phyloP scores from a whole-genome alignment of 2,797 vertebrate genomes.

The Jordanella pulchra region DNA sequence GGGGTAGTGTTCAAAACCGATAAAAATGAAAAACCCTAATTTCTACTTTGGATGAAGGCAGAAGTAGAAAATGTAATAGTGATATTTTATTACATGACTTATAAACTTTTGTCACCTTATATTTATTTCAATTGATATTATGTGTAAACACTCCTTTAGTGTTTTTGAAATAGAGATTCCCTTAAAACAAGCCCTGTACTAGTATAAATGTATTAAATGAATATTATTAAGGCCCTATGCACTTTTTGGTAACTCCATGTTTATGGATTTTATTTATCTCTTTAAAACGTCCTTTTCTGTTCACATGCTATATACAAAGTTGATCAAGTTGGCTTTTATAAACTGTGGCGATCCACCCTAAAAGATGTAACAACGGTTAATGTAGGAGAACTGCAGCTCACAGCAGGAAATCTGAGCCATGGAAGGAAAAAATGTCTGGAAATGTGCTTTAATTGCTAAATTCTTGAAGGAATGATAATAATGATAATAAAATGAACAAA shows the following conservation, averaged over 20 bases:
- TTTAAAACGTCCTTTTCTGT: not conserved
- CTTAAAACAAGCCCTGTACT: not conserved
- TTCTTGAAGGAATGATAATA: too few relatives aligned
- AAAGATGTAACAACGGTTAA: not conserved
- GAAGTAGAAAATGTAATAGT: not conserved
- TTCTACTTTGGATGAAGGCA: not conserved
- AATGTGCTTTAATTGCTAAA: not conserved
- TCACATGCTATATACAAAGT: not conserved
- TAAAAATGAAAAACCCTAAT: not conserved
- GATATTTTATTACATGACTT: not conserved
- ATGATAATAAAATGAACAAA: not conserved
- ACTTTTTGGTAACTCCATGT: slow-evolving; percentile 26
- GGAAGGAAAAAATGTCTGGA: not conserved
- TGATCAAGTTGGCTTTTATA: not conserved
- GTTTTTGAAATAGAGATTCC: not conserved
- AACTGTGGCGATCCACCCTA: not conserved
- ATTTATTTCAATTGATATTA: slow-evolving; percentile 31
- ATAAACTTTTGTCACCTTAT: slow-evolving; percentile 3
- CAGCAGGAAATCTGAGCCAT: not conserved
- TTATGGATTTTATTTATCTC: slow-evolving; percentile 18
- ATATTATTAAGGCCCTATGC: slow-evolving; percentile 9
- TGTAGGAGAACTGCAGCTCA: not conserved
- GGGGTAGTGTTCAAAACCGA: slow-evolving; percentile 5
- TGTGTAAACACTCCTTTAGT: slow-evolving; percentile 36
- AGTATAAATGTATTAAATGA: slow-evolving; percentile 12